These are phyloP conservation scores for Tympanuchus pallidicinctus DNA, from an alignment of 2,113 vertebrate species.

Conservation along the genomic window DNA sequence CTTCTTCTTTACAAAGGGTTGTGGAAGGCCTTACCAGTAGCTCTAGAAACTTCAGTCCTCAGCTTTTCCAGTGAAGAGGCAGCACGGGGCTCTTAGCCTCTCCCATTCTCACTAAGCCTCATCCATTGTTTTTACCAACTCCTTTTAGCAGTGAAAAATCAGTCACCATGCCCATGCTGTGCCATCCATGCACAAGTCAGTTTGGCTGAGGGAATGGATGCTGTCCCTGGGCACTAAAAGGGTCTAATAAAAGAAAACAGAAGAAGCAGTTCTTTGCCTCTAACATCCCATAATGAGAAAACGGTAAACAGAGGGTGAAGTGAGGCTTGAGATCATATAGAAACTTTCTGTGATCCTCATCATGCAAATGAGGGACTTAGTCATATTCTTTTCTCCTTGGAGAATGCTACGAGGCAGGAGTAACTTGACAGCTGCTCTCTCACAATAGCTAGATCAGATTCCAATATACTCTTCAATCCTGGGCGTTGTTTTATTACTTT, in stretches of 20 bases:
- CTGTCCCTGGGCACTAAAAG: neutral
- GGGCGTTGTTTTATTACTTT: neutral
- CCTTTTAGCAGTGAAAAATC: neutral
- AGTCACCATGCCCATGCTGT: fast-evolving
- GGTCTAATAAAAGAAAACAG: neutral
- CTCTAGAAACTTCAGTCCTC: neutral
- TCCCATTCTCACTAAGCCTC: neutral
- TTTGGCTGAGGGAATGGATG: neutral
- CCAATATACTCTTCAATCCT: neutral
- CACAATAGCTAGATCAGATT: slow-evolving; percentile 3
- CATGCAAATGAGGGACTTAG: neutral
- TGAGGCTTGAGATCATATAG: neutral
- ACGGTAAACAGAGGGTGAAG: neutral
- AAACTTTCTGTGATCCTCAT: neutral
- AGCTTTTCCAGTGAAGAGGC: neutral
- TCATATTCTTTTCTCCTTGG: neutral
- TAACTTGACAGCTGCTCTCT: neutral
- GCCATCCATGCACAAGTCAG: neutral
- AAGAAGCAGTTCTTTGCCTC: neutral
- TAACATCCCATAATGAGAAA: neutral
- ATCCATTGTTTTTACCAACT: neutral
- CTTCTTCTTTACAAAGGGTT: neutral
- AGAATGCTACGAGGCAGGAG: slow-evolving; percentile 2
- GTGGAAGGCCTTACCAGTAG: neutral
- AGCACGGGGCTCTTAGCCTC: neutral